A percentile compares a stretch with the other conserved stretches of the same genome.
Conservation (phyloP, 2,797 vertebrate genomes). For the Etheostoma nigrum region DNA sequence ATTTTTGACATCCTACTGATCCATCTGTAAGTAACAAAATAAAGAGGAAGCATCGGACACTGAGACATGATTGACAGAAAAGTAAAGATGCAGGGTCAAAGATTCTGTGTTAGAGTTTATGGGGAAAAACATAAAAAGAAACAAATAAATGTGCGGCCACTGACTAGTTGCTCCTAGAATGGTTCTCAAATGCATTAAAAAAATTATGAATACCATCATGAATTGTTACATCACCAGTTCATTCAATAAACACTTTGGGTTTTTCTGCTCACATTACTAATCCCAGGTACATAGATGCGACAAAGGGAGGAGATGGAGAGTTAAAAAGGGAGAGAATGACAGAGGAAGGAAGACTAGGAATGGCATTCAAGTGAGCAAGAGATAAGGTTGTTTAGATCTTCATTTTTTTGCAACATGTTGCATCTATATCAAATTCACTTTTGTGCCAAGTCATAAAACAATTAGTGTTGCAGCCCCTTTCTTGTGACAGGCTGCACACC, state of each 20-base stretch:
- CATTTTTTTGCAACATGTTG: neutral
- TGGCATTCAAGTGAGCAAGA: neutral
- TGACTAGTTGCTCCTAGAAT: slow-evolving; percentile 40
- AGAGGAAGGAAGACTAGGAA: neutral
- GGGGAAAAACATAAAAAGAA: slow-evolving; percentile 20
- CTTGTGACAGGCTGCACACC: slow-evolving; percentile 21
- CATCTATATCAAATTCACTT: neutral
- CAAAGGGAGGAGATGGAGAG: slow-evolving; percentile 1
- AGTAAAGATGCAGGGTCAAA: slow-evolving; percentile 35
- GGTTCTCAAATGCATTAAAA: slow-evolving; percentile 46
- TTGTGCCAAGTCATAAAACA: slow-evolving; percentile 11
- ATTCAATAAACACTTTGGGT: slow-evolving; percentile 23
- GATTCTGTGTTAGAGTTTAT: slow-evolving; percentile 32
- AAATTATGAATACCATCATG: slow-evolving; percentile 37
- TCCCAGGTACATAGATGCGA: neutral
- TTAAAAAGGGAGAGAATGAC: neutral
- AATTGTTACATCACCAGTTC: slow-evolving; percentile 33
- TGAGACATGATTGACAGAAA: slow-evolving; percentile 60
- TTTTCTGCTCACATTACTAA: slow-evolving; percentile 28
- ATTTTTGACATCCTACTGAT: slow-evolving; percentile 28
- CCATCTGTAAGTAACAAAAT: slow-evolving; percentile 39
- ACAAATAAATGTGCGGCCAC: slow-evolving; percentile 45
- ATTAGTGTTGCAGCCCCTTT: slow-evolving; percentile 12
- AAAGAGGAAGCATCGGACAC: slow-evolving; percentile 20
- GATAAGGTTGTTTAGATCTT: neutral